Base-by-base conservation (phyloP, 1,140 invertebrate species). In the Odontomachus brunneus region DNA sequence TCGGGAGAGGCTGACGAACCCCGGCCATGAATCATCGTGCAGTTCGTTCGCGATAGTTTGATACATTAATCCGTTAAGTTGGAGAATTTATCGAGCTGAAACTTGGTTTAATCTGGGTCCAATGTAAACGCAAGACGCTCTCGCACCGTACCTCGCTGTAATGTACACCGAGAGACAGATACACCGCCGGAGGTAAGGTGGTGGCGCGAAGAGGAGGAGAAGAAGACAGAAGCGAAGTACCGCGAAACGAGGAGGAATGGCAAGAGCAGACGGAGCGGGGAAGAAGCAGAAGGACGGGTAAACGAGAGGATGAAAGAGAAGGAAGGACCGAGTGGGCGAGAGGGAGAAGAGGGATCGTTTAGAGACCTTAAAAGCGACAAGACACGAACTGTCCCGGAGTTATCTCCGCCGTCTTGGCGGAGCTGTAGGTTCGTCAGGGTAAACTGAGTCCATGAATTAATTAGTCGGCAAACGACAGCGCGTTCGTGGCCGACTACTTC, bases 371-470 rank as follows among this genome's bases (percentile, higher is more conserved):
- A 85, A 71, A 85, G 72, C 66, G 76, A 87, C 85, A 74, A 85
- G 86, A 82, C 72, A 81, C 76, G 85, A 69, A 83, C 75, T 73
- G 57, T 69, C 60, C 33, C 44, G 53, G 48, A 86, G 72, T 87
- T 88, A 88, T 84, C 78, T 78, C 24, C 49, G 59, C 74, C 78
- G 71, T 89, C 85, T 87, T 82, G 74, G 74, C 59, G 49, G 29
- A 55, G 71, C 78, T 85, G 65, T 63, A 57, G 85, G 72, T 63
- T 75, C 59, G 65, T 80, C 82, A 80, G 57, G 84, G 88, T 88
- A 86, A 90, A 90, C 83, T 80, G 60, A 89, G 72, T 88, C 62
- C 84, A 82, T 86, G 90, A 91, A 90, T 90, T 90, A 91, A 91
- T 91, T 90, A 90, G 73, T 80, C 84, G 76, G 74, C 85, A 89